Evolutionary conservation across 2,888 invertebrate genomes (phyloP).

Genomic region (Harpalus rufipes): DNA sequence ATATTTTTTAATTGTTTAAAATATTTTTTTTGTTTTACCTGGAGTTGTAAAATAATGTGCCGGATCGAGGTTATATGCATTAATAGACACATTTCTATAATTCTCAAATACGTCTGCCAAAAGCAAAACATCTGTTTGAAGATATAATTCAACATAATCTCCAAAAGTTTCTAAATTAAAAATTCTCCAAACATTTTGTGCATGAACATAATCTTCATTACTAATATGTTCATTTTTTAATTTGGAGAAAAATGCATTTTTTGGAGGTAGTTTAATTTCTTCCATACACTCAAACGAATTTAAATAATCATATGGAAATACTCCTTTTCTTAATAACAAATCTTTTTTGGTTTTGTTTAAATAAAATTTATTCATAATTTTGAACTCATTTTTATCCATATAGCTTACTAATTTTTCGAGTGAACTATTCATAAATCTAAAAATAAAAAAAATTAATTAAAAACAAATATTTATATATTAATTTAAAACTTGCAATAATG

Average conservation of each 20-base stretch:
- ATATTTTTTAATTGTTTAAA: constrained; percentile 29
- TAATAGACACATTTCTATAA: constrained; percentile 70
- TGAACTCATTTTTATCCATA: constrained; percentile 58
- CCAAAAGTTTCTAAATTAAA: constrained; percentile 70
- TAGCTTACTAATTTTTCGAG: constrained; percentile 57
- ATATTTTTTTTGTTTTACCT: constrained; percentile 62
- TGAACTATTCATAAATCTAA: constrained; percentile 69
- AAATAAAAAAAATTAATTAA: background rate
- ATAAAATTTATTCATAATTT: constrained; percentile 59
- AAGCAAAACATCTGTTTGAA: constrained; percentile 68
- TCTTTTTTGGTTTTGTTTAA: constrained; percentile 56
- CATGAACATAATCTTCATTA: constrained; percentile 69
- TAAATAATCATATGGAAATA: constrained; percentile 72
- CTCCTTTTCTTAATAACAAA: constrained; percentile 69
- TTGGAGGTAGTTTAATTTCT: constrained; percentile 64
- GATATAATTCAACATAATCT: constrained; percentile 71
- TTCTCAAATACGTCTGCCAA: constrained; percentile 72
- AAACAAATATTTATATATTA: background rate
- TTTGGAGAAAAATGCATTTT: constrained; percentile 68
- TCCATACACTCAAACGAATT: constrained; percentile 60
- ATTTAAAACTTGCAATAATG: constrained; percentile 44
- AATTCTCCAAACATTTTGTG: constrained; percentile 69
- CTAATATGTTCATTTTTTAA: constrained; percentile 65
- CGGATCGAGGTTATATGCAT: constrained; percentile 71
- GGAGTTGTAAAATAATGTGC: constrained; percentile 72